Evolutionary conservation across 2,888 invertebrate species (phyloP), one percentile per base, ranked within the genome.

Genomic region (Temnothorax unifasciatus): DNA sequence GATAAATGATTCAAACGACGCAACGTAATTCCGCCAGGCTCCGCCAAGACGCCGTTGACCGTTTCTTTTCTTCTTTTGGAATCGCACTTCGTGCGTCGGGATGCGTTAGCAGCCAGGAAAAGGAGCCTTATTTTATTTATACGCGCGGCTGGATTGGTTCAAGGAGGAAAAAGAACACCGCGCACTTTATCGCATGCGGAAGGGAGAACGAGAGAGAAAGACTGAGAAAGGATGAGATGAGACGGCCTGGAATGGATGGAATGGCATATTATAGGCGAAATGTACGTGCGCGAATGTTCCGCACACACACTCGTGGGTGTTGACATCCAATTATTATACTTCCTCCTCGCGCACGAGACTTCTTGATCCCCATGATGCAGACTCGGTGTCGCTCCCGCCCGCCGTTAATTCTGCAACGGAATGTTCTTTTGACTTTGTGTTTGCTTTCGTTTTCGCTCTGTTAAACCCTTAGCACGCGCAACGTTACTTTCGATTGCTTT

Each of bases 311-410:
- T 85, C 73, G 84, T 81, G 82, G 85, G 79, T 79, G 85, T 86
- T 86, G 86, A 86, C 86, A 85, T 86, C 71, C 79, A 86, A 84
- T 88, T 88, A 88, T 86, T 85, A 85, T 79, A 85, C 75, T 83
- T 85, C 77, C 83, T 74, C 54, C 59, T 76, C 11, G 76, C 11
- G 81, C 57, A 57, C 50, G 57, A 77, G 54, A 50, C 57, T 86
- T 82, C 69, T 79, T 73, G 41, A 29, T 34, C 44, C 47, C 34
- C 47, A 52, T 25, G 38, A 64, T 41, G 52, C 47, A 34, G 41
- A 71, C 75, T 38, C 47, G 44, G 15, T 21, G 44, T 54, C 41
- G 29, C 63, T 15, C 57, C 57, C 54, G n/a, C 34, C 38, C 66
- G 50, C 59, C 68, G 66, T 59, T 82, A 85, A 85, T 85, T 74